Evolutionary conservation across 2,113 vertebrate genomes (phyloP).

Genomic region (Falcunculus frontatus): DNA sequence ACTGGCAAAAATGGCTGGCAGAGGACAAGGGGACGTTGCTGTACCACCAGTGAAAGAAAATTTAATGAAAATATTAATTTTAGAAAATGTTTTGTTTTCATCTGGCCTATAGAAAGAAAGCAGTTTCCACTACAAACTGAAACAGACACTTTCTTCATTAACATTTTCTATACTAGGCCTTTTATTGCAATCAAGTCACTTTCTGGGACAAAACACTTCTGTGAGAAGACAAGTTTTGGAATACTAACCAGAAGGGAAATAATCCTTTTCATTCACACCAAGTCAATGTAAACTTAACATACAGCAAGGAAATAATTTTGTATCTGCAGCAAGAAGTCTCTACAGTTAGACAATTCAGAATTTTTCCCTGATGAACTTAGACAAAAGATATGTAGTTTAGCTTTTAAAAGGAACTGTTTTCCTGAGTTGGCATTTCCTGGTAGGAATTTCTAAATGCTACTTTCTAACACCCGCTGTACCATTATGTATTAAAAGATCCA

Average conservation of each 20-base stretch:
- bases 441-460: neutral
- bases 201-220: neutral
- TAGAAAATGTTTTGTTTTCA: neutral
- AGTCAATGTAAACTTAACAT: neutral
- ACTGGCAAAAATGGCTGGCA: neutral
- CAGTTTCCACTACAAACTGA: neutral
- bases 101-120: neutral
- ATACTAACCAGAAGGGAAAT: neutral
- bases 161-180: neutral
- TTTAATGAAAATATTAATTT: neutral
- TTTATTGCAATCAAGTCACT: neutral
- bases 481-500: neutral
- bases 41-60: neutral
- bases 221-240: neutral
- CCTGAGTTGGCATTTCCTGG: neutral
- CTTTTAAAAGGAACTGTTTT: neutral
- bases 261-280: neutral
- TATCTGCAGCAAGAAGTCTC: neutral
- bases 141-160: neutral
- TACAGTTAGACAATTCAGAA: neutral
- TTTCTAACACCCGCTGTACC: neutral
- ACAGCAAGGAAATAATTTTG: neutral
- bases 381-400: neutral
- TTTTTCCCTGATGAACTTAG: neutral
- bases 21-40: neutral